Evolutionary conservation across 1,140 invertebrate genomes (phyloP), one percentile per base, ranked within the genome.

Genomic region (Leptinotarsa defecta): DNA sequence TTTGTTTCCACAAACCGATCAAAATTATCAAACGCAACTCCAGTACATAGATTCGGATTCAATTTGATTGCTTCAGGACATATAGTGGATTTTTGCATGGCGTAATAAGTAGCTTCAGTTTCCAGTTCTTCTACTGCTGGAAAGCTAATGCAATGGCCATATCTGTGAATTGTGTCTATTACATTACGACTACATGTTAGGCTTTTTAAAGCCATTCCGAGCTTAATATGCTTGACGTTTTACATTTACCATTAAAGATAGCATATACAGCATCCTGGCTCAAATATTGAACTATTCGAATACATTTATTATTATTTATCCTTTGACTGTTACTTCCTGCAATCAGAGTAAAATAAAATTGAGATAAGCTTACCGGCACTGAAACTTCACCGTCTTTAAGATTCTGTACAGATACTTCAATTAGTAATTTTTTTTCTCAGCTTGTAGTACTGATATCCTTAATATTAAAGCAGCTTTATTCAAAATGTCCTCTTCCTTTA

Each of bases 21-120:
- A 76, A 81, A 87, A 80, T 86, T 88, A 75, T 88, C 85, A 74
- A 79, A 88, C 1, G 85, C 87, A 49, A 87, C 74, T 61, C 81
- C 78, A 48, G 86, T 86, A 67, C 34, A 78, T 22, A 81, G 68
- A 48, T 79, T 69, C 13, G 74, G 34, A 48, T 17, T n/a, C 48
- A n/a, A 48, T 68, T 17, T 48, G 82, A 85, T 85, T 4, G 68
- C 78, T 22, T 80, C 52, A 15, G 85, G 84, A 76, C 79, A 81
- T 43, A 82, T 5, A 62, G 61, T 48, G 0, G 78, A 74, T 4
- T 63, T 20, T 73, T 69, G 6, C 22, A 74, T 34, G 0, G 77
- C 74, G 8, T 76, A 27, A 76, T 20, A 77, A 8, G 84, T 82
- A 34, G 76, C 70, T 78, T 81, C 82, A 11, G 83, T 85, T 79